Percentiles rank a stretch among this genome's conserved stretches.
Evolutionary conservation across 2,888 invertebrate genomes (phyloP).

Genomic region (Chirona hameri): DNA sequence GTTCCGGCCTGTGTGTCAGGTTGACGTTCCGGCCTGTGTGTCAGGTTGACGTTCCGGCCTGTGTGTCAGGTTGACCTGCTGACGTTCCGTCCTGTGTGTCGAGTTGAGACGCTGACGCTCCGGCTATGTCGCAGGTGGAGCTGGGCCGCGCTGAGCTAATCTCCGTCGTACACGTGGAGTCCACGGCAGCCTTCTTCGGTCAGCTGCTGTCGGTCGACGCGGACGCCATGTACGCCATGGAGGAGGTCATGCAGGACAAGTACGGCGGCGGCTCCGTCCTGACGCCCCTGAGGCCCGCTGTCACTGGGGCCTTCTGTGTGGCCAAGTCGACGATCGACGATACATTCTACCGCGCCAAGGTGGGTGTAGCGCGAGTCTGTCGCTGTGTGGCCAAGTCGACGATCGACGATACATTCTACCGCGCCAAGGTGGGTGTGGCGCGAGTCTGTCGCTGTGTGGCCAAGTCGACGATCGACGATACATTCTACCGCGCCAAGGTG

Average conservation of each 20-base stretch:
- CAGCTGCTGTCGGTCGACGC: background rate
- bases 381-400: too few relatives aligned
- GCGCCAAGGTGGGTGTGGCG: too few relatives aligned
- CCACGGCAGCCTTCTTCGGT: background rate
- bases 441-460: too few relatives aligned
- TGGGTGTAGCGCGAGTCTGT: background rate
- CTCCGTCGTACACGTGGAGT: background rate
- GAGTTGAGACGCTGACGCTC: too few relatives aligned
- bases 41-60: too few relatives aligned
- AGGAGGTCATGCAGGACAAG: background rate
- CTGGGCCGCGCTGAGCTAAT: background rate
- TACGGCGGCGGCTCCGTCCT: background rate
- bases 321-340: background rate
- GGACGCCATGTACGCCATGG: slow-evolving; percentile 13
- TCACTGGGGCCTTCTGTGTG: background rate
- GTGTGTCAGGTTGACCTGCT: too few relatives aligned
- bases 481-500: too few relatives aligned
- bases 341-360: slow-evolving; percentile 11
- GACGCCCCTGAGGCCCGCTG: background rate
- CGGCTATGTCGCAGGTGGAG: background rate
- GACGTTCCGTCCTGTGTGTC: too few relatives aligned
- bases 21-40: too few relatives aligned
- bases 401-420: too few relatives aligned
- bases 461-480: too few relatives aligned
- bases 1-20: too few relatives aligned